These are phyloP conservation scores for Fragariocoptes setiger DNA, from an alignment of 1,140 invertebrate genomes.

Conservation along the genomic window DNA sequence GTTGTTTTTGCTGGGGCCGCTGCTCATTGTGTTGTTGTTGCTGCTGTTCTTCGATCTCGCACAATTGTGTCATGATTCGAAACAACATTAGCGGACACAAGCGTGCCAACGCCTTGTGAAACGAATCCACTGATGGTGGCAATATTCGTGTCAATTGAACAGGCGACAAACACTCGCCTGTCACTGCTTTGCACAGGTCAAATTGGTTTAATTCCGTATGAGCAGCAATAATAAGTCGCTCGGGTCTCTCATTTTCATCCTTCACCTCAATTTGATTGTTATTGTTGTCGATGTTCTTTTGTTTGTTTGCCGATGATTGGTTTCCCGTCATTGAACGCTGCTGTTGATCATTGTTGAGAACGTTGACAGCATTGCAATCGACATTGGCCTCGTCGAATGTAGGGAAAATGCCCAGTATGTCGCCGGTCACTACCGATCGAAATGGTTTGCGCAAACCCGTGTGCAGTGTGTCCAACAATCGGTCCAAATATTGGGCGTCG, in stretches of 20 bases:
- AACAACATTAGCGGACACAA: slow-evolving; percentile 9
- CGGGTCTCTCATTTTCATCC: too few species aligned
- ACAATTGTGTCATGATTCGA: slow-evolving; percentile 4
- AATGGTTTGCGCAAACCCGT: neutral
- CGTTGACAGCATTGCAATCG: neutral
- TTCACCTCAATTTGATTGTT: neutral
- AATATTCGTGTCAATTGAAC: slow-evolving; percentile 5
- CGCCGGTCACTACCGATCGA: neutral
- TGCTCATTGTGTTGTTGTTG: neutral
- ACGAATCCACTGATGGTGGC: neutral
- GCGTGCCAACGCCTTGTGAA: slow-evolving; percentile 7
- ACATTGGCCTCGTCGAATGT: neutral
- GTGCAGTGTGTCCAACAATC: neutral
- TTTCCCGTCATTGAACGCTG: neutral
- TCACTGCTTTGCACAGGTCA: slow-evolving; percentile 7
- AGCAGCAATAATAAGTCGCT: too few species aligned
- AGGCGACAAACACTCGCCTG: slow-evolving; percentile 6
- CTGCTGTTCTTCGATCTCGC: neutral
- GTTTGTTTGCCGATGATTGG: neutral
- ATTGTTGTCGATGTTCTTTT: neutral
- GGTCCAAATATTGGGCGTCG: neutral
- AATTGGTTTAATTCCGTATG: too few species aligned
- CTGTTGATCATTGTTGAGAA: neutral
- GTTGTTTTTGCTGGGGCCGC: neutral
- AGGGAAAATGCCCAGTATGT: neutral